phyloP scores from a whole-genome alignment of 2,797 vertebrate species.

The Phalloptychus januarius region DNA sequence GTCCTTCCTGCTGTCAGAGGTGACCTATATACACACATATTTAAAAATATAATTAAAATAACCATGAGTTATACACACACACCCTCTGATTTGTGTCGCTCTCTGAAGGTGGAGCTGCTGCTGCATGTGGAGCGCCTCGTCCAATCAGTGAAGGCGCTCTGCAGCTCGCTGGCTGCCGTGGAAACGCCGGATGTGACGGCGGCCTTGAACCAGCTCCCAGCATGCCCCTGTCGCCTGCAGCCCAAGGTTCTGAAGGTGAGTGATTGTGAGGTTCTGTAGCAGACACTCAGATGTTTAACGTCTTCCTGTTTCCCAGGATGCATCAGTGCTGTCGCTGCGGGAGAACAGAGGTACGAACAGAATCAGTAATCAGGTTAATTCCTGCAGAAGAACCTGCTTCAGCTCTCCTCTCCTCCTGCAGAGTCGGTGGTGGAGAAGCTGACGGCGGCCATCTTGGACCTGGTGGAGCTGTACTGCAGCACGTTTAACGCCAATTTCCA shows the following conservation, averaged over 20 bases:
- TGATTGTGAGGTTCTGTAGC: no score
- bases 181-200: constrained; percentile 91
- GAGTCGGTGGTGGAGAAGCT: constrained; percentile 90
- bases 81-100: not conserved
- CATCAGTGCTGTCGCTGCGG: constrained; percentile 83
- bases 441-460: constrained; percentile 90
- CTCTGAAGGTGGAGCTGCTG: constrained; percentile 82
- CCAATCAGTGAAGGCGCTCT: constrained; percentile 94
- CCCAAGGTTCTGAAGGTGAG: constrained; percentile 91
- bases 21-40: constrained; percentile 44
- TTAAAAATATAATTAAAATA: no score
- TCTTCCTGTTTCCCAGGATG: constrained; percentile 81
- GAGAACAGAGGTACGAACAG: constrained; percentile 89
- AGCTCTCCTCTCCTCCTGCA: constrained; percentile 37
- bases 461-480: constrained; percentile 94
- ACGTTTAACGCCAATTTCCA: constrained; percentile 97
- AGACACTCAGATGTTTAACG: not conserved
- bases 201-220: constrained; percentile 92
- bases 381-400: not conserved
- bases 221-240: constrained; percentile 93
- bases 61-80: no score
- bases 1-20: constrained; percentile 88
- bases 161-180: constrained; percentile 89
- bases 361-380: not conserved
- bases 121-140: constrained; percentile 91